These are phyloP conservation scores for Nanorana parkeri DNA, from an alignment of 2,113 vertebrate species.

Conservation along the genomic window DNA sequence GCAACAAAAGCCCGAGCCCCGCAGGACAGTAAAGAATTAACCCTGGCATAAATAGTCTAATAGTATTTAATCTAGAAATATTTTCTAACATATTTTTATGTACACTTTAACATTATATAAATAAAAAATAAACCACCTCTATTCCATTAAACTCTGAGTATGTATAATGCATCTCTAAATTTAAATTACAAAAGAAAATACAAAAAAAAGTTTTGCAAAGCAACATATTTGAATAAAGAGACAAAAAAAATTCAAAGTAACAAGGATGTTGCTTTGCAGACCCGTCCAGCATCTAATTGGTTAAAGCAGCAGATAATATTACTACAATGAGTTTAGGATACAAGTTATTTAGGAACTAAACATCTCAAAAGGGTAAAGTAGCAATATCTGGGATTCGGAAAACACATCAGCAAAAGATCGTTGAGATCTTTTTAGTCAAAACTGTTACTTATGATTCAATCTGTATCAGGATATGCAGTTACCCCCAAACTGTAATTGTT, in stretches of 20 bases:
- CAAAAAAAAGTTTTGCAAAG: constrained; percentile 13
- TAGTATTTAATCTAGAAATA: constrained; percentile 36
- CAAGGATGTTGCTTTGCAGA: constrained; percentile 20
- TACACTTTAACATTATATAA: constrained; percentile 50
- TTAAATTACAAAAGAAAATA: constrained; percentile 38
- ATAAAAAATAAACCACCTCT: constrained; percentile 53
- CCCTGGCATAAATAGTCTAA: constrained; percentile 8
- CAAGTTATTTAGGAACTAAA: not conserved
- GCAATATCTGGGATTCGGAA: not conserved
- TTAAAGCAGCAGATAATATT: constrained; percentile 32
- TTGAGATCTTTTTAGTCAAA: not conserved
- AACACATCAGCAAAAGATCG: not conserved
- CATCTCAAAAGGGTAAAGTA: not conserved
- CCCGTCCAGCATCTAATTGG: constrained; percentile 22
- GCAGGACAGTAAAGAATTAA: constrained; percentile 26
- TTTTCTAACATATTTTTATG: constrained; percentile 48
- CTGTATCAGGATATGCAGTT: not conserved
- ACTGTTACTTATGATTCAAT: not conserved
- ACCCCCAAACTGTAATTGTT: not conserved
- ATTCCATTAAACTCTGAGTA: constrained; percentile 45
- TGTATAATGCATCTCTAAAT: constrained; percentile 16
- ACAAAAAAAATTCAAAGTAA: not conserved
- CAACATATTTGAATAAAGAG: not conserved
- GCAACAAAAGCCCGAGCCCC: not conserved
- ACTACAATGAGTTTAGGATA: not conserved